Base-by-base conservation (phyloP, 2,113 vertebrate species). In the Pyrgilauda ruficollis region DNA sequence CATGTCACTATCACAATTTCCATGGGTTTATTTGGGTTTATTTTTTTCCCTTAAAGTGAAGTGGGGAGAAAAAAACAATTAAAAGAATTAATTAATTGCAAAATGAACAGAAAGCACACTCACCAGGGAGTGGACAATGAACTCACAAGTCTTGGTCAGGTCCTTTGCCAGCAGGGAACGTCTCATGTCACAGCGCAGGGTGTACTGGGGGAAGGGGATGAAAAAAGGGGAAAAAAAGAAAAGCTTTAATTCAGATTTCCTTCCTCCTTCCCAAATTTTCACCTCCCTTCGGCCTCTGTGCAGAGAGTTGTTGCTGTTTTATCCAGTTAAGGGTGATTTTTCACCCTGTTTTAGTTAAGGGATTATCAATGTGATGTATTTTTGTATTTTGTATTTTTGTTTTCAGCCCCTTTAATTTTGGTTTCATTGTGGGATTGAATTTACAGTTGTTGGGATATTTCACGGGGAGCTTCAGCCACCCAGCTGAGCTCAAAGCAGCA, bases 111-210 rank as follows among this genome's bases (percentile, higher is more conserved):
- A 44, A 79, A n/a, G 1, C 37, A 61, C 18, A 85, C 98, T 98
- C 96, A 99, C 99, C 76, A 98, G 97, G 24, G 98, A 98, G 95
- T 99, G 99, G 5, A 99, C 97, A 84, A 99, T 99, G 97, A 99
- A 99, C 92, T 99, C 99, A 61, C 99, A 99, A 70, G 97, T 99
- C 98, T 99, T 99, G 59, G 97, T 99, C 83, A 99, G 94, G 97
- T 99, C 99, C 97, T 99, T 99, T 31, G 99, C 99, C 97, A 99
- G 80, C 93, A 99, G 98, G 15, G 99, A 98, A 47, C 99, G 98
- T 86, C 98, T 98, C 98, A 99, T 98, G 95, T 99, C 99, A 96
- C 99, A 99, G 88, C 99, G 98, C 24, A 99, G 98, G 2, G 98
- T 98, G 87, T 99, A 99, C 99, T 99, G 74, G 14, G 24, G 24